Base-by-base conservation (phyloP, 1,140 invertebrate species). In the Drosophila mayri region DNA sequence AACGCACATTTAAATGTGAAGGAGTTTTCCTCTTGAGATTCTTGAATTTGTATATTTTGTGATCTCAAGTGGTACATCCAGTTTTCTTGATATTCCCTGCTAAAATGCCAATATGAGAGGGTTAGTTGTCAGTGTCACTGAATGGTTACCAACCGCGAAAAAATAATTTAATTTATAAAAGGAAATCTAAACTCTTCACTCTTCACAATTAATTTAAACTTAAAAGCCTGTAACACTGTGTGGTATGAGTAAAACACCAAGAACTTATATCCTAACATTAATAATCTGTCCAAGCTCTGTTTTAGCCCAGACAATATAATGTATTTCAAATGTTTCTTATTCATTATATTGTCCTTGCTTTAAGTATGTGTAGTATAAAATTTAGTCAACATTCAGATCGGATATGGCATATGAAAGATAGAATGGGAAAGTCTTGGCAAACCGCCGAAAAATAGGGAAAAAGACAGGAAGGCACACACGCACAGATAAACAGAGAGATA, bases 401-500 rank as follows among this genome's bases (percentile, higher is more conserved):
- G 43, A 49, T 50, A 16, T 47, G 22, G 30, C 43, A 72, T 59
- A 57, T 41, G 63, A 11, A 57, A 47, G 63, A 68, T 46, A 71
- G 35, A 18, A 11, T 46, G 18, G 50, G 18, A 58, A 44, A 49
- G 66, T 35, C 37, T 41, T 35, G 28, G 28, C 61, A 40, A 30
- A 20, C 66, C 32, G 20, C 35, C 16, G n/a, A 25, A 71, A 41
- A 47, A 28, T 6, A n/a, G 28, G 32, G 50, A 14, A 30, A 50
- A 20, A 67, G 30, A 77, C 25, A 77, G 28, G 59, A 32, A 54
- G 46, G 35, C 46, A 25, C 76, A 71, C 78, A 76, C 47, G 52
- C 58, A 73, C 37, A 72, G 32, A 81, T 35, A 46, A 18, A 63
- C 47, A 73, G 58, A 63, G 40, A 79, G 50, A 40, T 58, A 81